Evolutionary conservation across 2,113 vertebrate genomes (phyloP), one percentile per base, ranked within the genome.

Genomic region (Gracilinanus agilis): DNA sequence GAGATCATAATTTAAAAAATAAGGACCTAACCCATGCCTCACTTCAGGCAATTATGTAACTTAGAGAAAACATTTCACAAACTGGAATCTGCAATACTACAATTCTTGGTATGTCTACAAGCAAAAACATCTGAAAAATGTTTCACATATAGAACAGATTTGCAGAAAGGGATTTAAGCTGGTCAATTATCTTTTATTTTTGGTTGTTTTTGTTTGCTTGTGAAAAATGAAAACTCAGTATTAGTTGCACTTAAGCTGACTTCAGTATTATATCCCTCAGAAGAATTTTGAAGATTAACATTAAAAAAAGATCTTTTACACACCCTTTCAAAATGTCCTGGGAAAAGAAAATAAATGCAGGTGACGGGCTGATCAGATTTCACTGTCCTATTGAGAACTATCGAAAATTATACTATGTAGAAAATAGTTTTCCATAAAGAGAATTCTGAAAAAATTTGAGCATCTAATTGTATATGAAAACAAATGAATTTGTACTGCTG

Each of bases 221-320:
- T 61, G 97, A 93, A 97, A 98, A 98, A 95, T 96, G 96, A 98
- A 98, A 97, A 97, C 91, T 97, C 96, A 88, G 96, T 98, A 97
- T 98, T 98, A 95, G 96, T 98, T 98, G 97, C 98, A 98, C 95
- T 97, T 98, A 98, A 98, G 95, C 95, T 98, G 97, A 98, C 96
- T 97, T 97, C 93, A 94, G 98, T 93, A 98, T 98, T 98, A 96
- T 98, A 97, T 98, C 94, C 88, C 91, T 92, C 91, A 98, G 95
- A 96, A 97, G 95, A 98, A 98, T 98, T 98, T 98, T 96, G 97
- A 98, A 97, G 96, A 97, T 98, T 98, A 97, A 94, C 67, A 96
- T 96, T 90, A 53, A 97, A 96, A 55, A 94, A 96, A 96, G 96
- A 97, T 97, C 97, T 97, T 97, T 95, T 97, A 96, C 94, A 96